Conservation (phyloP, 2,113 vertebrate species). For the Mustelus asterias region DNA sequence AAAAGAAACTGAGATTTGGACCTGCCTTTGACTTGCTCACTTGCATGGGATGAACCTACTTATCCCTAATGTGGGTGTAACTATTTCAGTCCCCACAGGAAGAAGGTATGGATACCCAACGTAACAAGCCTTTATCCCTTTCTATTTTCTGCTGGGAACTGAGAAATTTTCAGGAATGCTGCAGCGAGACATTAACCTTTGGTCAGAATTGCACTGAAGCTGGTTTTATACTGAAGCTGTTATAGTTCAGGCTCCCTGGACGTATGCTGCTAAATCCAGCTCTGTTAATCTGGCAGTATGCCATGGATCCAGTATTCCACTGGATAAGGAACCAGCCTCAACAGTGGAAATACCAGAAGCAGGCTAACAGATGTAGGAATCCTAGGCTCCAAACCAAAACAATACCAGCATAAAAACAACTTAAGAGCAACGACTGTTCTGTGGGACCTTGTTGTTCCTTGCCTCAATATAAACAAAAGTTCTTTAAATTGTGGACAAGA, state of each 20-base stretch:
- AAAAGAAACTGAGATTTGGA: neutral
- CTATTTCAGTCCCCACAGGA: neutral
- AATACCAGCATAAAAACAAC: neutral
- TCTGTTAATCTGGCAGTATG: neutral
- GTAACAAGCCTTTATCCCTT: neutral
- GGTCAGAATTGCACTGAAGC: neutral
- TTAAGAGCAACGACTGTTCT: neutral
- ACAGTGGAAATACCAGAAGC: neutral
- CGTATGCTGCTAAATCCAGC: neutral
- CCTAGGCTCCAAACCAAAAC: neutral
- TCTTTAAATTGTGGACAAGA: conserved; percentile 10
- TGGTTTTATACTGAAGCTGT: neutral
- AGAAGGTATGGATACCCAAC: neutral
- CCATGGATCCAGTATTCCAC: neutral
- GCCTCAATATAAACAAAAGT: conserved; percentile 20
- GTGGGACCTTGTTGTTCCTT: conserved; percentile 23
- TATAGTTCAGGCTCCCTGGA: neutral
- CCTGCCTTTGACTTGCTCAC: neutral
- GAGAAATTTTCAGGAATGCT: neutral
- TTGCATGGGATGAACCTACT: neutral
- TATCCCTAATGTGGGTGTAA: neutral
- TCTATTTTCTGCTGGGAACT: neutral
- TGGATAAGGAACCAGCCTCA: neutral
- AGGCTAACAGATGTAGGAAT: neutral
- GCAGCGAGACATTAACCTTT: neutral